Percentiles rank a stretch among this genome's conserved stretches.
phyloP scores from a whole-genome alignment of 64 coral and sea anemone genomes.

The Acropora tenuis region DNA sequence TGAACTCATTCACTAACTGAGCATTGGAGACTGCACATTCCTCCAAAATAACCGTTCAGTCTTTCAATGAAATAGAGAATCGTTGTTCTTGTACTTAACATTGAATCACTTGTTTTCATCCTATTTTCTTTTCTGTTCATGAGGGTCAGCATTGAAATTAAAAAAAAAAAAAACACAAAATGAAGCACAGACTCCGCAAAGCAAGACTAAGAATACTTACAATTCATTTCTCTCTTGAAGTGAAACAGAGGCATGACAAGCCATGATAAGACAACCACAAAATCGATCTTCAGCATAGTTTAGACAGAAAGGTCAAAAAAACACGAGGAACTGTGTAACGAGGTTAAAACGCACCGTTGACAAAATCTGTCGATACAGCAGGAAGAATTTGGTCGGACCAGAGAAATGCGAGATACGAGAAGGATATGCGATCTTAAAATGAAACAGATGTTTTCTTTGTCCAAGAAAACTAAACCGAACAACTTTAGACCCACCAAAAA shows the following conservation, averaged over 20 bases:
- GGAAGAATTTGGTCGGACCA: neutral
- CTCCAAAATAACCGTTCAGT: neutral
- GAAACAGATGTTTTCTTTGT: slow-evolving; percentile 7
- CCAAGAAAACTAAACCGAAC: neutral
- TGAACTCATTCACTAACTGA: neutral
- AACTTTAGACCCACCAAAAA: neutral
- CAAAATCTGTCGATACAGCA: slow-evolving; percentile 1
- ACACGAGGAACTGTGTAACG: neutral
- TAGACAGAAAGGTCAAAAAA: neutral
- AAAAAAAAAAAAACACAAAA: neutral
- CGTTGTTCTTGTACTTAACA: neutral
- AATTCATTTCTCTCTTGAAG: neutral
- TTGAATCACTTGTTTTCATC: neutral
- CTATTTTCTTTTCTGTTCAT: neutral
- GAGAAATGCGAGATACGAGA: neutral
- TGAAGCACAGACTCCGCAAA: neutral
- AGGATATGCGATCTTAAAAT: neutral
- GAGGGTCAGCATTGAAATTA: neutral
- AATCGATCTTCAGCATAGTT: neutral
- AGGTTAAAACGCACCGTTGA: neutral
- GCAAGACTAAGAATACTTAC: neutral
- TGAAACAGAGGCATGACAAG: neutral
- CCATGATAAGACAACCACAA: neutral
- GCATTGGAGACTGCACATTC: neutral
- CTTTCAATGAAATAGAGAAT: neutral